phyloP scores from a whole-genome alignment of 2,888 invertebrate species.

The Drosophila peninsularis region DNA sequence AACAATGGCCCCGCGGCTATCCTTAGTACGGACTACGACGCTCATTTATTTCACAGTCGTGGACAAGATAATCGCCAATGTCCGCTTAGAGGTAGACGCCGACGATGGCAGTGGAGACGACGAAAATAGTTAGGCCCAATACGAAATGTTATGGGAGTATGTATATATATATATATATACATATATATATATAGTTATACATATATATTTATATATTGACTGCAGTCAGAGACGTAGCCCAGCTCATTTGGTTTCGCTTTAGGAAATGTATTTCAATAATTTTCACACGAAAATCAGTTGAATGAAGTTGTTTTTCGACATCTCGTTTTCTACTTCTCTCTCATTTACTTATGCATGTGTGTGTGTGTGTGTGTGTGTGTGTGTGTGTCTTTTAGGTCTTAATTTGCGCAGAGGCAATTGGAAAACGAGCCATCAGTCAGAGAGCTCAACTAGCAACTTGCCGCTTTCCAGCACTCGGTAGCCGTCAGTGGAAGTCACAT shows the following conservation, averaged over 20 bases:
- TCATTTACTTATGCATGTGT: too few species aligned
- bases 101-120: conserved; percentile 21
- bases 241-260: conserved; percentile 62
- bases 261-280: conserved; percentile 79
- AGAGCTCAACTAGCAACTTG: conserved; percentile 65
- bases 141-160: conserved; percentile 35
- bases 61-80: conserved; percentile 81
- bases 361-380: too few species aligned
- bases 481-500: conserved; percentile 46
- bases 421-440: conserved; percentile 59
- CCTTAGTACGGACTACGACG: conserved; percentile 76
- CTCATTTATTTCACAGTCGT: conserved; percentile 81
- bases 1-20: conserved; percentile 62
- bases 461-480: conserved; percentile 30
- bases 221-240: conserved; percentile 39
- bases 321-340: conserved; percentile 6
- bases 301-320: conserved; percentile 62
- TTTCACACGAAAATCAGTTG: conserved; percentile 75
- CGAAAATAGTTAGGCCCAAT: conserved; percentile 49
- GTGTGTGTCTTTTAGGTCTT: conserved; percentile 60
- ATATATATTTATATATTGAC: conserved; percentile 23
- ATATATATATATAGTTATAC: conserved; percentile 6
- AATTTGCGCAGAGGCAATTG: conserved; percentile 56
- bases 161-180: conserved; percentile 2
- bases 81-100: conserved; percentile 74